Evolutionary conservation across 2,888 invertebrate genomes (phyloP).

Genomic region (Agrotis ipsilon): DNA sequence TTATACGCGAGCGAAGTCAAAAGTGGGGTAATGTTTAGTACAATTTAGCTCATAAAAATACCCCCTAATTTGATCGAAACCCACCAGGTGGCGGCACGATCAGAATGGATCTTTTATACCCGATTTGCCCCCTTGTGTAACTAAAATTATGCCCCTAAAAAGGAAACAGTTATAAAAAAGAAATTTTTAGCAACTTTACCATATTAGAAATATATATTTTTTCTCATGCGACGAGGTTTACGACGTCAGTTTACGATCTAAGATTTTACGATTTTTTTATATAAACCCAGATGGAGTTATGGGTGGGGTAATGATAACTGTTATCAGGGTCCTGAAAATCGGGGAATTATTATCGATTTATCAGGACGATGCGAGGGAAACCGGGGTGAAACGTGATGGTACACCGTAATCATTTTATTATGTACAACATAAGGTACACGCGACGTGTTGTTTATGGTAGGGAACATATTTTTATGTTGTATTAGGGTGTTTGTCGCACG

Average conservation of each 20-base stretch:
- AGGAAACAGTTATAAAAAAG: conserved; percentile 58
- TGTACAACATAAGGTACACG: conserved; percentile 55
- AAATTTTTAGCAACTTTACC: conserved; percentile 61
- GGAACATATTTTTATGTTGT: conserved; percentile 42
- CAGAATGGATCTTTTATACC: conserved; percentile 34
- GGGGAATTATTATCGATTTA: conserved; percentile 63
- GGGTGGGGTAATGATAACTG: conserved; percentile 67
- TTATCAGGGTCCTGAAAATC: conserved; percentile 60
- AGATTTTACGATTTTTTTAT: conserved; percentile 75
- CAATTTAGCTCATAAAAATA: conserved; percentile 39
- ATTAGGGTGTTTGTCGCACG: conserved; percentile 29
- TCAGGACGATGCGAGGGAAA: conserved; percentile 40
- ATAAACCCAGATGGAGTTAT: conserved; percentile 60
- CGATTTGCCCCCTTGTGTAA: conserved; percentile 39
- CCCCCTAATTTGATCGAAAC: conserved; percentile 21
- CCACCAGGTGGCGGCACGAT: conserved; percentile 53
- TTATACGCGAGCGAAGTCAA: neutral
- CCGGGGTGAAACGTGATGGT: conserved; percentile 44
- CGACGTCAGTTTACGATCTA: conserved; percentile 66
- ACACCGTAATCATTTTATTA: conserved; percentile 60
- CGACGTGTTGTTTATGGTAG: conserved; percentile 42
- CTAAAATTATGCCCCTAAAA: conserved; percentile 48
- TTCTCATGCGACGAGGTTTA: conserved; percentile 53
- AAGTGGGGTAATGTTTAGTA: conserved; percentile 46
- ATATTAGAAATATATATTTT: conserved; percentile 66